Evolutionary conservation across 2,888 invertebrate species (phyloP).

Genomic region (Aleiodes leptofemur): DNA sequence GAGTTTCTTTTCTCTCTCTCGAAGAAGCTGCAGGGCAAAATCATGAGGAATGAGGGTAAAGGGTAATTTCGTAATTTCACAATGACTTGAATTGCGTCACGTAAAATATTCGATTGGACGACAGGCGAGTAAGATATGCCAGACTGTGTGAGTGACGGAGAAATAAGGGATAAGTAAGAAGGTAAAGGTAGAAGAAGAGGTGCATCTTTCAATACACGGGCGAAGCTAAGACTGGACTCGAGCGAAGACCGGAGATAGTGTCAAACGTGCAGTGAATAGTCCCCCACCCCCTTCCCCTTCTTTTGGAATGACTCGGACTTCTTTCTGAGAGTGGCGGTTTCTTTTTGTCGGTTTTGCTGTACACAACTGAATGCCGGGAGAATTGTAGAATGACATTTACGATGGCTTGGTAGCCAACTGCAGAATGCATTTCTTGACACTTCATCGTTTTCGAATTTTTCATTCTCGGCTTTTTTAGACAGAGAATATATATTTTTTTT

Average conservation of each 20-base stretch:
- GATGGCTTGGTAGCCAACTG: slow-evolving; percentile 51
- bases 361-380: slow-evolving; percentile 47
- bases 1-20: too few species aligned
- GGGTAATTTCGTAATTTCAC: slow-evolving; percentile 35
- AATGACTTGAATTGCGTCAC: slow-evolving; percentile 39
- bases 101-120: slow-evolving; percentile 44
- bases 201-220: neutral
- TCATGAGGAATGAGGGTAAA: neutral
- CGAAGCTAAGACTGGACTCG: slow-evolving; percentile 10
- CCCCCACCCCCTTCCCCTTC: neutral
- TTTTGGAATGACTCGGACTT: slow-evolving; percentile 43
- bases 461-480: neutral
- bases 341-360: slow-evolving; percentile 52
- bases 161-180: slow-evolving; percentile 40
- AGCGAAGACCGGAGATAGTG: slow-evolving; percentile 38
- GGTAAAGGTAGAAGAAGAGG: neutral
- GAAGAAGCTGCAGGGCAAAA: too few species aligned
- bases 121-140: slow-evolving; percentile 39
- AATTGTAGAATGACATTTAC: slow-evolving; percentile 34
- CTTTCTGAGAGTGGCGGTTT: slow-evolving; percentile 40
- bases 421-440: slow-evolving; percentile 54
- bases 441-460: slow-evolving; percentile 37
- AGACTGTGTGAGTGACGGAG: slow-evolving; percentile 44
- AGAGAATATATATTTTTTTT: slow-evolving; percentile 39
- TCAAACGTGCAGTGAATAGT: slow-evolving; percentile 40